phyloP scores from a whole-genome alignment of 1,140 invertebrate genomes.

The Bombus breviceps region DNA sequence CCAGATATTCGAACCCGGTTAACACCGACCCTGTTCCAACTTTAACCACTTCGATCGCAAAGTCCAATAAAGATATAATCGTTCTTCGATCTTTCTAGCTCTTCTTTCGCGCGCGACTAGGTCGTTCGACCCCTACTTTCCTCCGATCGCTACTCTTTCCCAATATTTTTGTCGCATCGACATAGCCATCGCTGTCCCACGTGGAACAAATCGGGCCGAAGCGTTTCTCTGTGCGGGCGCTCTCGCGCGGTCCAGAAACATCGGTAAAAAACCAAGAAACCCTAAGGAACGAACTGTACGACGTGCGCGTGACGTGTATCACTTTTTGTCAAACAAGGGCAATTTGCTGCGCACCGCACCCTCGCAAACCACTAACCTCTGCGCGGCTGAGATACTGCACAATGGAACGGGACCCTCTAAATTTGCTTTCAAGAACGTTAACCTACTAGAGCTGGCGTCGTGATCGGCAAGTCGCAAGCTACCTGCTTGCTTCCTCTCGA shows the following conservation, averaged over 20 bases:
- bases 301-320: conserved; percentile 50
- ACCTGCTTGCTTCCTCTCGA: conserved; percentile 87
- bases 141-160: neutral
- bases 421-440: conserved; percentile 76
- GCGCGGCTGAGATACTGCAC: conserved; percentile 80
- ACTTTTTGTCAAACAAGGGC: conserved; percentile 92
- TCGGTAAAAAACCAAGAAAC: conserved; percentile 24
- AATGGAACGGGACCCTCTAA: conserved; percentile 76
- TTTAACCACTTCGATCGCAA: neutral
- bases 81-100: neutral
- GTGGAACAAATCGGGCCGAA: neutral
- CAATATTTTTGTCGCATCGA: neutral
- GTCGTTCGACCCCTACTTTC: conserved; percentile 2
- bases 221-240: conserved; percentile 11
- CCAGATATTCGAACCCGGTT: neutral
- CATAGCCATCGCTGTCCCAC: neutral
- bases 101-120: neutral
- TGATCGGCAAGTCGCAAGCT: conserved; percentile 73
- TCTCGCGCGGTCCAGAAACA: neutral
- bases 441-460: conserved; percentile 71
- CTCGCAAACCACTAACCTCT: conserved; percentile 89
- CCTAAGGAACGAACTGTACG: conserved; percentile 28
- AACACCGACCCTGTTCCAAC: neutral
- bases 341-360: conserved; percentile 92
- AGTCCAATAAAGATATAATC: conserved; percentile 16